Base-by-base conservation (phyloP, 2,888 invertebrate genomes). In the Drosophila stalkeri region DNA sequence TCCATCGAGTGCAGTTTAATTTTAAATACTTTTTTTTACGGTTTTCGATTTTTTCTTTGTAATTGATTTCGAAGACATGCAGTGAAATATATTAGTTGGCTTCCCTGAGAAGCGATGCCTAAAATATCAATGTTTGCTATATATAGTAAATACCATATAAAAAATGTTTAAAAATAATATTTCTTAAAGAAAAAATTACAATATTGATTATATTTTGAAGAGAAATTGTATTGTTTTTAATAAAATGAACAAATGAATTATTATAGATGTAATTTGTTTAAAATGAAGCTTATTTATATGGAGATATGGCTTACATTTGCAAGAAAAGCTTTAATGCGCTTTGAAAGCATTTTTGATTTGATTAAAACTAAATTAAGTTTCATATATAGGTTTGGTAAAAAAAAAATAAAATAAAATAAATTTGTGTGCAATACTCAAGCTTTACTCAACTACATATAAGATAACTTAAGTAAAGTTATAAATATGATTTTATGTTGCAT, bases 1-100 rank as follows among this genome's bases (percentile, higher is more conserved):
- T 27, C 39, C 35, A 56, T 64, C 62, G 46, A 68, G 78, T 78
- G 78, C 80, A 80, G 51, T 57, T 71, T 63, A 54, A 65, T 54
- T 47, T 47, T 56, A 33, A 59, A 47, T 39, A 54, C 41, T 64
- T 57, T 49, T 49, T 64, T 57, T 49, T 49, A 43, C 20, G 39
- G 20, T 49, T 55, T 27, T 52, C 33, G 44, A 47, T 52, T 76
- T 12, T 12, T 43, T 44, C 43, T 23, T 55, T 65, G 44, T 64
- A 77, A 78, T 77, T 73, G 68, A 77, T 64, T 77, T 79, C 47
- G 43, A 64, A 66, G 60, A 64, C 64, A 67, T 67, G 62, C 66
- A 62, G 44, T 64, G 51, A 71, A 62, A 63, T 63, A 63, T 63
- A 55, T 51, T 54, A 18, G 39, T 62, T 68, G 63, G 76, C 77